Evolutionary conservation across 2,888 invertebrate genomes (phyloP).

Genomic region (Lagria hirta): DNA sequence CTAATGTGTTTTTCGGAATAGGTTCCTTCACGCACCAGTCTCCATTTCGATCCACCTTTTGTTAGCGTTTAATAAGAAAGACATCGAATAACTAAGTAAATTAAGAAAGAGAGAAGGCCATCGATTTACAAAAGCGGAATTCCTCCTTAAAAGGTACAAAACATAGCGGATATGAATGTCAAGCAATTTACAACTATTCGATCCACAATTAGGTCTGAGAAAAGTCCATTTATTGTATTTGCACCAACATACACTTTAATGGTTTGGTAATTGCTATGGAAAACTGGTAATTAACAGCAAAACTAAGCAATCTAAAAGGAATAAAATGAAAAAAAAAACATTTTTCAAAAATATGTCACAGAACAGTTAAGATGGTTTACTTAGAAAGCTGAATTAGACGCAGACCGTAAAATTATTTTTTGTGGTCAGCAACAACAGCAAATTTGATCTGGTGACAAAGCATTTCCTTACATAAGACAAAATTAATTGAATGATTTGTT

Average conservation of each 20-base stretch:
- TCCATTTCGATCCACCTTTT: too few species aligned
- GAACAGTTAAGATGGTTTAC: too few species aligned
- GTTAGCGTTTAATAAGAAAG: neutral
- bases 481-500: too few species aligned
- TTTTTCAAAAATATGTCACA: conserved; percentile 7
- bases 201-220: conserved; percentile 3
- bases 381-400: too few species aligned
- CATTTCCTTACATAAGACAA: too few species aligned
- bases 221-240: conserved; percentile 7
- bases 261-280: conserved; percentile 11
- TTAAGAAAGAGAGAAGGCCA: conserved; percentile 3
- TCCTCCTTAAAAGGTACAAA: conserved; percentile 7
- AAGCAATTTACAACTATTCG: conserved; percentile 9
- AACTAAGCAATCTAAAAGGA: conserved; percentile 2
- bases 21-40: too few species aligned
- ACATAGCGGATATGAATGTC: conserved; percentile 12
- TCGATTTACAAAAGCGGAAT: conserved; percentile 7
- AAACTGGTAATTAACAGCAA: conserved; percentile 12
- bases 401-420: too few species aligned
- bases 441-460: too few species aligned
- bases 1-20: too few species aligned
- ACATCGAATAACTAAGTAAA: conserved; percentile 5
- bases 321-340: conserved; percentile 7
- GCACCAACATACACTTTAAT: conserved; percentile 10
- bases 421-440: too few species aligned